Conservation (phyloP, 2,797 vertebrate genomes). For the Xyrichtys novacula region DNA sequence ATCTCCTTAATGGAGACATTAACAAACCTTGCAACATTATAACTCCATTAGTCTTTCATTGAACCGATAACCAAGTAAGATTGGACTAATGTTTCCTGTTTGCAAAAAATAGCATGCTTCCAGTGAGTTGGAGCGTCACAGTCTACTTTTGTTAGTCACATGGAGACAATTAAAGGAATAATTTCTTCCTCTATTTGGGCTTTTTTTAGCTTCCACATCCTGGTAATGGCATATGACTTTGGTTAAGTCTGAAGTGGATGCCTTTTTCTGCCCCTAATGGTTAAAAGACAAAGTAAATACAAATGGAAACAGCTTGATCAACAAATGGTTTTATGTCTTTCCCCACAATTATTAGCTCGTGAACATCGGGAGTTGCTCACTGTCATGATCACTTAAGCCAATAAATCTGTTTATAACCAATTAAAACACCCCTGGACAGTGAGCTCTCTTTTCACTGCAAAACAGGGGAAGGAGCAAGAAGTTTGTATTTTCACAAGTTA, state of each 20-base stretch:
- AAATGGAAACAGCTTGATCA: background rate
- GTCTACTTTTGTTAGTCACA: conserved; percentile 33
- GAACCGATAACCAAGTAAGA: background rate
- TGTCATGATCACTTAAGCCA: background rate
- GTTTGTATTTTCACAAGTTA: too few species aligned
- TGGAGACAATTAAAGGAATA: conserved; percentile 25
- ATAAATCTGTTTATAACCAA: background rate
- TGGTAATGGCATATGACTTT: conserved; percentile 23
- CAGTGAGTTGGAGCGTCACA: background rate
- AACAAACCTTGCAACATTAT: background rate
- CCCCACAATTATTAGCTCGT: background rate
- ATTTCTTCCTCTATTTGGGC: conserved; percentile 25
- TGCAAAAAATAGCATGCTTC: background rate
- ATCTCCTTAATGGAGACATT: background rate
- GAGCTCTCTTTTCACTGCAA: too few species aligned
- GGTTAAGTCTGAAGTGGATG: conserved; percentile 5
- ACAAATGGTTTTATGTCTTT: background rate
- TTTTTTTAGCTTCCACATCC: conserved; percentile 18
- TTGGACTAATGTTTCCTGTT: background rate
- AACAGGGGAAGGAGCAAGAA: too few species aligned
- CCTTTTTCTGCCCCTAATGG: background rate
- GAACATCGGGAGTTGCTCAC: background rate
- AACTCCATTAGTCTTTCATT: background rate
- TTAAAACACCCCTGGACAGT: background rate
- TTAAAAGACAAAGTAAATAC: conserved; percentile 17